phyloP scores from a whole-genome alignment of 2,797 vertebrate species.

The Gymnodraco acuticeps region DNA sequence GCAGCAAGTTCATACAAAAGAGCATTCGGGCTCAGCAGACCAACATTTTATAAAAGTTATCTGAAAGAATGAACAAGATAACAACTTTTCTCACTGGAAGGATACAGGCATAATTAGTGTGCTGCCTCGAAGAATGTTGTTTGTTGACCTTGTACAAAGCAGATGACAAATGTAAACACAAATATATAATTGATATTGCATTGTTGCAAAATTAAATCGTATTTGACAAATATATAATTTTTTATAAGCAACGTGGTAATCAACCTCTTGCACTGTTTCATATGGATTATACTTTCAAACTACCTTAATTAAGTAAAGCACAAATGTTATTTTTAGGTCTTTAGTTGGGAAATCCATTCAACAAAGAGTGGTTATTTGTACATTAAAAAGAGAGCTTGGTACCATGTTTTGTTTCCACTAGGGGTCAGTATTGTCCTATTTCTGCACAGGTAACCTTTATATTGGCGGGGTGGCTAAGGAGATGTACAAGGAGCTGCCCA shows the following conservation, averaged over 20 bases:
- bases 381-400: not conserved
- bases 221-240: not conserved
- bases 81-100: not conserved
- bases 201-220: not conserved
- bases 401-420: constrained; percentile 57
- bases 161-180: constrained; percentile 8
- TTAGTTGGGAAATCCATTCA: not conserved
- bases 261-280: not conserved
- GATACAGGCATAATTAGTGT: constrained; percentile 2
- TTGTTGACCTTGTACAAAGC: constrained; percentile 1
- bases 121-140: constrained; percentile 1
- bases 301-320: not conserved
- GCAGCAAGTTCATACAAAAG: constrained; percentile 12
- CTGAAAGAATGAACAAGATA: constrained; percentile 26
- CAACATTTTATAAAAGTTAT: constrained; percentile 5
- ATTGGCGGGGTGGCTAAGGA: constrained; percentile 96
- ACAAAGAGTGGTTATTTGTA: not conserved
- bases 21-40: constrained; percentile 14
- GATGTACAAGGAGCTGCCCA: constrained; percentile 94
- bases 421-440: constrained; percentile 73
- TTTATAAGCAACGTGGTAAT: not conserved
- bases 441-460: constrained; percentile 90
- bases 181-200: not conserved
- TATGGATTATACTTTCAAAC: not conserved
- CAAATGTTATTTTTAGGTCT: no score